Base-by-base conservation (phyloP, 30 jellyfish, hydroid and myxozoan species). In the Hydractinia symbiolongicarpus region DNA sequence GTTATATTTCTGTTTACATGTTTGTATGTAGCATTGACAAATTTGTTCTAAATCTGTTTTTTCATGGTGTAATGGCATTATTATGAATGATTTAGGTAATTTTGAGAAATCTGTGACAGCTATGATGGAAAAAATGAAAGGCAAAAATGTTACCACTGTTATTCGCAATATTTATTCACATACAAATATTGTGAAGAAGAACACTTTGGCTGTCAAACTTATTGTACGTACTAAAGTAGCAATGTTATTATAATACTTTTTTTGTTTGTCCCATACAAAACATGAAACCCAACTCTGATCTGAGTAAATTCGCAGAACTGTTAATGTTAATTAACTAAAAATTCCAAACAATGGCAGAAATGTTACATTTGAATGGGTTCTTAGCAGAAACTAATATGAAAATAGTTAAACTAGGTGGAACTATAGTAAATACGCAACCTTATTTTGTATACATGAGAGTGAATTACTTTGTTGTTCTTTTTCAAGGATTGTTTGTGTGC, bases 401-500 rank as follows among this genome's bases (percentile, higher is more conserved):
- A 30, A 30, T 30, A 30, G 44, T 30, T 30, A 30, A 30, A 30
- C 1, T 30, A 30, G 44, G 44, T 30, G 44, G 44, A 30, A 30
- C 44, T 30, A 30, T 0, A 30, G 44, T 30, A 30, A 30, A 30
- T 30, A 30, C 44, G 44, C 2, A 30, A 30, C 44, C 44, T 30
- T 30, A 30, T 30, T 30, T 30, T 30, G 11, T 11, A 51, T 5
- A 9, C 10, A 81, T 66, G 9, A 67, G 78, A 30, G 44, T 30
- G 44, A 30, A 30, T 30, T 30, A 30, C 44, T 30, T 30, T 10
- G 14, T 82, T 40, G 52, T 50, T 44, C 9, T 68, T 17, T 60
- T 92, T 71, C 9, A 20, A 93, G 99, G 99, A 93, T 61, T 81
- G 89, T 64, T 62, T 93, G 81, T 88, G 95, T 68, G 88, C 87